Base-by-base conservation (phyloP, 2,888 invertebrate genomes). In the Pachymerium ferrugineum region DNA sequence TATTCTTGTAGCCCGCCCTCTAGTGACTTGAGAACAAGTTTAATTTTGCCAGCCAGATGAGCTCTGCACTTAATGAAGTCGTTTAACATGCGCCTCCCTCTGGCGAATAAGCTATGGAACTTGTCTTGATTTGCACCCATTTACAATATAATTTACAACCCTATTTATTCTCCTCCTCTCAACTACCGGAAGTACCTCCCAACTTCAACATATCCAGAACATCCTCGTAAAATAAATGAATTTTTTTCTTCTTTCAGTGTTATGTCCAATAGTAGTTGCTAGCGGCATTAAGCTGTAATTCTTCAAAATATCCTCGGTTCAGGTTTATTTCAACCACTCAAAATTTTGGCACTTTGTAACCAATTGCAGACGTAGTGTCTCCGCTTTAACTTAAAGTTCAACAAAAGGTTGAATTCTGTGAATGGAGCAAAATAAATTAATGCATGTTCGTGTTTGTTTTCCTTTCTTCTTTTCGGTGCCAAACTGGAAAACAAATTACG, bases 41-140 rank as follows among this genome's bases (percentile, higher is more conserved):
- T 47, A 47, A 47, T 47, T 47, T 47, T 47, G 47, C 47, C 47
- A 47, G 47, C 22, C 47, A 22, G 19, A 47, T 47, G 47, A 47
- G 47, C 47, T 47, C 47, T 47, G 47, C 16, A 47, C 47, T 47
- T 47, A 47, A 47, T 47, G 47, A 47, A 47, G 47, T 47, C 47
- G 47, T 47, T 47, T 47, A 47, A 47, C 47, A 47, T 47, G 19
- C 19, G 22, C n/a, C n/a, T n/a, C n/a, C n/a, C n/a, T n/a, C n/a
- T n/a, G n/a, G n/a, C n/a, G 47, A 47, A 47, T 47, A 16, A 47
- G 47, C 47, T 47, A 16, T 16, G 47, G 47, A 22, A 19, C 47
- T 47, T 47, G 47, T 19, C 22, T 47, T 47, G 47, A 47, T 47
- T 47, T 47, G 1, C 16, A 47, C 19, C 19, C 16, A 47, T 47